These are phyloP conservation scores for Eristalis intricaria DNA, from an alignment of 2,888 invertebrate species.

Conservation along the genomic window DNA sequence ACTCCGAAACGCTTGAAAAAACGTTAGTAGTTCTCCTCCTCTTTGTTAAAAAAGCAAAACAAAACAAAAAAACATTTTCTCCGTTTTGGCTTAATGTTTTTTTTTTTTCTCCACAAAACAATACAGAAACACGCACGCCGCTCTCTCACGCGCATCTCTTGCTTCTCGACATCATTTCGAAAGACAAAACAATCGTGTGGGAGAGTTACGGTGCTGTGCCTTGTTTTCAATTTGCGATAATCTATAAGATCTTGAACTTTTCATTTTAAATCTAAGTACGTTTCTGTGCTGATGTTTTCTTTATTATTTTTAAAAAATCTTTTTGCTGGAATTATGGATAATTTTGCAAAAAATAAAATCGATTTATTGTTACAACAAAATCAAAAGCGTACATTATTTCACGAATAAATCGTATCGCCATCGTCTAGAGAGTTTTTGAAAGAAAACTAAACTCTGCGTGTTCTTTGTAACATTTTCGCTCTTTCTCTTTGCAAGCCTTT, in stretches of 20 bases:
- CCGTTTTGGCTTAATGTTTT: constrained; percentile 5
- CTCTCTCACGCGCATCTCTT: neutral
- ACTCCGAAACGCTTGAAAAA: constrained; percentile 80
- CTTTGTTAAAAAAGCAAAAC: neutral
- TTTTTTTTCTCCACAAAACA: constrained; percentile 13
- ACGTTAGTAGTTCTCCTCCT: constrained; percentile 78
- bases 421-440: neutral
- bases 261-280: constrained; percentile 16
- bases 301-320: neutral
- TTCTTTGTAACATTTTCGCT: neutral
- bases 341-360: constrained; percentile 75
- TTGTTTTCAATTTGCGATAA: neutral
- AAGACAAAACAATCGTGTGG: neutral
- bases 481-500: neutral
- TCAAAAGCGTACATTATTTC: constrained; percentile 67
- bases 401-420: constrained; percentile 19
- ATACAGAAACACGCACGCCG: constrained; percentile 3
- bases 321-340: constrained; percentile 60
- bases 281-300: constrained; percentile 25
- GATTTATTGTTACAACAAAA: constrained; percentile 68
- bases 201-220: neutral
- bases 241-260: neutral
- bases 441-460: neutral
- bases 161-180: constrained; percentile 15
- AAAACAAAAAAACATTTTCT: neutral